Base-by-base conservation (phyloP, 2,797 vertebrate genomes). In the Trematomus bernacchii region DNA sequence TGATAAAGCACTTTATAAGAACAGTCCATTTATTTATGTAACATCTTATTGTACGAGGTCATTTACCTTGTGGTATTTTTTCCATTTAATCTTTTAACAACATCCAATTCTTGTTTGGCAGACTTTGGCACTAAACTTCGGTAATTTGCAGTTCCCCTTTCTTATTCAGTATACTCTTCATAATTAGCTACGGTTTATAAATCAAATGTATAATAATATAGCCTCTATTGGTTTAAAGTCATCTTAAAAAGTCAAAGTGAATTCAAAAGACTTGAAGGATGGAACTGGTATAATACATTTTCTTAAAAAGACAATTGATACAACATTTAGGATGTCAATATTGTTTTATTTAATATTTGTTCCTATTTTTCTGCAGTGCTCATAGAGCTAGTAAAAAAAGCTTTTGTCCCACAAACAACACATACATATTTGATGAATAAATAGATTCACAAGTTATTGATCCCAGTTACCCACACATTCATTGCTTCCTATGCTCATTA, bases 321-420 rank as follows among this genome's bases (percentile, higher is more conserved):
- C 15, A 64, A 50, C 5, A 71, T 52, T 27, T 2, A 60, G 6
- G 12, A 65, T 85, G 37, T 82, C 58, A 72, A 57, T 61, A 50
- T 33, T 81, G 86, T 79, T 84, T 83, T 68, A 88, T 76, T 62
- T 82, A 2, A 52, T 63, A 37, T 18, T 44, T 57, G 61, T 71
- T 66, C 16, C 10, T 0, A 44, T 23, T 47, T 75, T 68, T 65
- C 64, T 71, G 44, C 58, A 37, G 61, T 60, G 68, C 71, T 82
- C 76, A 80, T 59, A 63, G 82, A 89, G 82, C 79, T 79, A 50
- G 48, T 91, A 92, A 63, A 89, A 89, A 89, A 92, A 86, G 54
- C 66, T n/a, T 81, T 71, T 43, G 71, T 71, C 63, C 76, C 69
- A 81, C 61, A 73, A 62, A 84, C 44, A 72, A 46, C 44, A 79